Base-by-base conservation (phyloP, 2,113 vertebrate genomes). In the Struthio camelus region DNA sequence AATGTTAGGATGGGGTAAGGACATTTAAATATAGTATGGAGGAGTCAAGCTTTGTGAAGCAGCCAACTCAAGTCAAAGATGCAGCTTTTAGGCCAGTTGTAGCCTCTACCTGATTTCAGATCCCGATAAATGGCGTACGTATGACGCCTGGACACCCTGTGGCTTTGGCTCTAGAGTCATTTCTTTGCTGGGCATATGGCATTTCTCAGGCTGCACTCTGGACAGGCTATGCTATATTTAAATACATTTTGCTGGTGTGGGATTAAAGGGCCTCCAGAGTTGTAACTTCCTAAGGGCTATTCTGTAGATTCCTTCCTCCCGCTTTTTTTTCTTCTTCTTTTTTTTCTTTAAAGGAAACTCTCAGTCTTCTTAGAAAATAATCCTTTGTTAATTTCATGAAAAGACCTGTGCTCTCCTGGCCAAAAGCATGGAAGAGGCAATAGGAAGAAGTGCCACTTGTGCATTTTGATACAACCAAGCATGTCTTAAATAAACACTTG, bases 401-500 rank as follows among this genome's bases (percentile, higher is more conserved):
- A 96, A 65, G 86, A 76, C 66, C 87, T 94, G 91, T 44, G 30
- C 87, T 94, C 48, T 94, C 56, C 88, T 94, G 80, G 87, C 82
- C 0, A 1, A 36, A 34, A 83, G 53, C 2, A 0, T 82, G 76
- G 82, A 92, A 83, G 85, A 90, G 44, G 85, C 92, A 86, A 46
- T 97, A 85, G 94, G 89, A 94, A 93, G 81, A 93, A 58, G 73
- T 78, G 69, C 61, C 94, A 95, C 90, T 96, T 90, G 86, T 85
- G 50, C 1, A 0, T 92, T 93, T 90, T 9, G 28, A 88, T 96
- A 93, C 72, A 88, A 80, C 88, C 65, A 30, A 90, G 77, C 4
- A 6, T 58, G 89, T 95, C 96, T 96, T 96, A 95, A 97, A 97
- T 95, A 97, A 96, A 97, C 97, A 97, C 46, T 80, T 98, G 94